These are phyloP conservation scores for Macrochelys suwanniensis DNA, from an alignment of 2,797 vertebrate species.

Conservation along the genomic window DNA sequence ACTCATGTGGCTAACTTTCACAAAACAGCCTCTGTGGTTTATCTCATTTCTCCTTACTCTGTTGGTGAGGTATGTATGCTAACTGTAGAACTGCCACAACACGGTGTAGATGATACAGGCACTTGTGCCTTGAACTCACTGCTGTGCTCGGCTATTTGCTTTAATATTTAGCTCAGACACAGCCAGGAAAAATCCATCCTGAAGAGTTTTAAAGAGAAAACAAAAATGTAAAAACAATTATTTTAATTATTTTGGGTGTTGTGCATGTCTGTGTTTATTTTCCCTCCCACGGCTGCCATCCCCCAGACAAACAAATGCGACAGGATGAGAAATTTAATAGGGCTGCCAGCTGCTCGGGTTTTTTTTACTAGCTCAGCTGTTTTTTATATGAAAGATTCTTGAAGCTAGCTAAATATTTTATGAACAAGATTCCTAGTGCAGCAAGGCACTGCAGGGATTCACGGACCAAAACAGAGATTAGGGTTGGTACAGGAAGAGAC, in stretches of 20 bases:
- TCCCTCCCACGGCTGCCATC: background rate
- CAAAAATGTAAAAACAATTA: background rate
- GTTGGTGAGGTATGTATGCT: fast-evolving
- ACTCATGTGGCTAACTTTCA: background rate
- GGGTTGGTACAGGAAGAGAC: background rate
- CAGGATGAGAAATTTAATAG: background rate
- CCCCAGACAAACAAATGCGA: background rate
- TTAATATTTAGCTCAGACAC: background rate
- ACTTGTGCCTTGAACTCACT: background rate
- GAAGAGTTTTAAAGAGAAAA: background rate
- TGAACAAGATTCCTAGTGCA: background rate
- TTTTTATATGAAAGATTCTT: constrained; percentile 8
- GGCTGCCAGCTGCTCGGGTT: background rate
- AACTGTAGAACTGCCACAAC: background rate
- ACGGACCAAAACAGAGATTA: background rate
- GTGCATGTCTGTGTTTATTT: background rate
- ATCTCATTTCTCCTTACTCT: background rate
- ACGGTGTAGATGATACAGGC: fast-evolving
- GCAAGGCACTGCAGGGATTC: background rate
- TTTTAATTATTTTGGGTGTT: constrained; percentile 38
- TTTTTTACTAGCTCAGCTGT: constrained; percentile 7
- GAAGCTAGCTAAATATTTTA: constrained; percentile 33
- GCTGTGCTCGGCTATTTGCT: background rate
- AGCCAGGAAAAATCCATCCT: background rate
- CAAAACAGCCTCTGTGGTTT: fast-evolving